These are phyloP conservation scores for Magallana ariakensis DNA, from an alignment of 1,140 invertebrate species.

Conservation along the genomic window DNA sequence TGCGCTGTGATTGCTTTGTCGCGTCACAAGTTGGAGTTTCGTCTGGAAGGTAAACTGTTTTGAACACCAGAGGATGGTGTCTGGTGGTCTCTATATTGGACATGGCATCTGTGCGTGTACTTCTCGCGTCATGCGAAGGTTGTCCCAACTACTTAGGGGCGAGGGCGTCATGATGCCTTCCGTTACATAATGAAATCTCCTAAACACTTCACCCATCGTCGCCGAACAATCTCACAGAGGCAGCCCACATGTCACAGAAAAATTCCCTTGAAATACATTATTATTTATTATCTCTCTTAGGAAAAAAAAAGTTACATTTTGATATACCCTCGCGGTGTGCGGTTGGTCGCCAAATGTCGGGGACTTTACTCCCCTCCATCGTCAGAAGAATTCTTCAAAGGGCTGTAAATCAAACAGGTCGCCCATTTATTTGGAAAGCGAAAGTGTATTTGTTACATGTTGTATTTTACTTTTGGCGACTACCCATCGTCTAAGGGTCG, in stretches of 20 bases:
- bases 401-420: slow-evolving; percentile 35
- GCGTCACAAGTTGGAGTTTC: neutral
- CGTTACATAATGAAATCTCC: slow-evolving; percentile 15
- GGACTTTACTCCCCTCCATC: slow-evolving; percentile 22
- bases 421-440: slow-evolving; percentile 32
- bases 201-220: slow-evolving; percentile 15
- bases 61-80: slow-evolving; percentile 13
- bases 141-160: slow-evolving; percentile 7
- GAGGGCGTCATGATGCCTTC: slow-evolving; percentile 29
- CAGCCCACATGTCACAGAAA: slow-evolving; percentile 26
- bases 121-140: slow-evolving; percentile 21
- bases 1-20: neutral
- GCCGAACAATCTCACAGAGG: slow-evolving; percentile 9
- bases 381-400: slow-evolving; percentile 38
- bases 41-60: slow-evolving; percentile 18
- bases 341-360: slow-evolving; percentile 20
- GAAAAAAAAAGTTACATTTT: neutral
- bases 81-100: slow-evolving; percentile 3
- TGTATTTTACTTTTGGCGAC: slow-evolving; percentile 33
- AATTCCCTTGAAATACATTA: slow-evolving; percentile 9
- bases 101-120: slow-evolving; percentile 10
- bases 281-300: slow-evolving; percentile 12
- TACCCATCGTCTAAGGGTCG: slow-evolving; percentile 6
- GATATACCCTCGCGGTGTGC: slow-evolving; percentile 25
- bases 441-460: slow-evolving; percentile 27